Conservation (phyloP, 2,797 vertebrate species). For the Tragopan temminckii region DNA sequence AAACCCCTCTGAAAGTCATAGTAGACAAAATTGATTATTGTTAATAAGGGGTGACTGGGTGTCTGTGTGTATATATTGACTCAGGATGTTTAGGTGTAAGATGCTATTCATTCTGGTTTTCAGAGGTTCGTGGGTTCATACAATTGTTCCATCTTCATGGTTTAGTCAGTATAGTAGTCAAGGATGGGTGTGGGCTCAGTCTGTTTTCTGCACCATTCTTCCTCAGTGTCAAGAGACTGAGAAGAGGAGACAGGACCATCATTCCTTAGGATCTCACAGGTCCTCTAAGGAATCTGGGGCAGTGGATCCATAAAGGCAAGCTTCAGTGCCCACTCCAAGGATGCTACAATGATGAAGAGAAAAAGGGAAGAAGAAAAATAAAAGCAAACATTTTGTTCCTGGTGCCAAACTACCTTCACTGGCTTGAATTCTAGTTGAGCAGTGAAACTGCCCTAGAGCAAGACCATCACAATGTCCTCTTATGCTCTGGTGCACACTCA, state of each 20-base stretch:
- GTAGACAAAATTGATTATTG: neutral
- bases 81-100: neutral
- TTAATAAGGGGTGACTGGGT: neutral
- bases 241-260: conserved; percentile 61
- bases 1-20: neutral
- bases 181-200: conserved; percentile 65
- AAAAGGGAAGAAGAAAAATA: neutral
- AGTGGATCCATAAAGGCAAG: conserved; percentile 54
- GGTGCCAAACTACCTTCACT: neutral
- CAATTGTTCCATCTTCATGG: conserved; percentile 44
- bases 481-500: neutral
- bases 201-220: conserved; percentile 63
- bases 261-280: conserved; percentile 58
- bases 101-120: neutral
- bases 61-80: neutral
- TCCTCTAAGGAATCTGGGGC: conserved; percentile 41
- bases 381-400: neutral
- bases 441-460: neutral
- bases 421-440: neutral
- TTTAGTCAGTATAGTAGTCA: conserved; percentile 41
- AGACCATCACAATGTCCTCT: neutral
- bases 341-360: neutral
- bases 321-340: conserved; percentile 17
- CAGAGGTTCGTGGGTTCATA: neutral
- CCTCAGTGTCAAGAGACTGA: conserved; percentile 67